These are phyloP conservation scores for Sinocyclocheilus anshuiensis DNA, from an alignment of 2,113 vertebrate genomes.

Conservation along the genomic window DNA sequence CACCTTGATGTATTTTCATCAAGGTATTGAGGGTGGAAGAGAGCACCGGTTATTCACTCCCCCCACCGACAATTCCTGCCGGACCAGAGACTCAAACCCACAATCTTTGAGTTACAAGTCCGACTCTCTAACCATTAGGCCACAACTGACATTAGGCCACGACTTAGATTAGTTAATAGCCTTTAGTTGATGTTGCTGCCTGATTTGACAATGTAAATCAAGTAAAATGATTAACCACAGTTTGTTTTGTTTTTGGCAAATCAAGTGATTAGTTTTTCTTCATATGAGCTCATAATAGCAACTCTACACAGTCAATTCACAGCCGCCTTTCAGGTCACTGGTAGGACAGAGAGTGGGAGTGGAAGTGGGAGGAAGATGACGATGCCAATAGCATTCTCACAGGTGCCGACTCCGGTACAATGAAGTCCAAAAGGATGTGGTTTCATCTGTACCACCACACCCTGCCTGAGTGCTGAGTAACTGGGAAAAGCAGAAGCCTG, in stretches of 20 bases:
- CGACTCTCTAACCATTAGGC: too few species aligned
- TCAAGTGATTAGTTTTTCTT: background rate
- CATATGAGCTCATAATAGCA: background rate
- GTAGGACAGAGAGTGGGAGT: conserved; percentile 17
- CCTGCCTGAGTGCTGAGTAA: conserved; percentile 55
- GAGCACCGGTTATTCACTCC: too few species aligned
- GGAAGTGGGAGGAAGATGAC: background rate
- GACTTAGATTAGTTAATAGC: background rate
- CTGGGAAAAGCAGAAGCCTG: conserved; percentile 42
- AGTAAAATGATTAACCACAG: background rate
- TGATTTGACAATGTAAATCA: background rate
- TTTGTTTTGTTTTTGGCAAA: background rate
- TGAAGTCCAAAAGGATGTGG: conserved; percentile 60
- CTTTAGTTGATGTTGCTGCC: background rate
- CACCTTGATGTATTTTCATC: too few species aligned
- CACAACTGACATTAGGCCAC: too few species aligned
- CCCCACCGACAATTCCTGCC: too few species aligned
- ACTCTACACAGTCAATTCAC: too few species aligned
- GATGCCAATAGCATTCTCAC: conserved; percentile 44
- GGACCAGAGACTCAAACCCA: too few species aligned
- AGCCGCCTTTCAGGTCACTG: conserved; percentile 22
- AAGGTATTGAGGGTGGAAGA: too few species aligned
- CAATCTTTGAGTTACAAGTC: too few species aligned
- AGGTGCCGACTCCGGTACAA: conserved; percentile 49
- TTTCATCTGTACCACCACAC: conserved; percentile 43